phyloP scores from a whole-genome alignment of 92 coral and sea anemone genomes.

The Nematostella vectensis region DNA sequence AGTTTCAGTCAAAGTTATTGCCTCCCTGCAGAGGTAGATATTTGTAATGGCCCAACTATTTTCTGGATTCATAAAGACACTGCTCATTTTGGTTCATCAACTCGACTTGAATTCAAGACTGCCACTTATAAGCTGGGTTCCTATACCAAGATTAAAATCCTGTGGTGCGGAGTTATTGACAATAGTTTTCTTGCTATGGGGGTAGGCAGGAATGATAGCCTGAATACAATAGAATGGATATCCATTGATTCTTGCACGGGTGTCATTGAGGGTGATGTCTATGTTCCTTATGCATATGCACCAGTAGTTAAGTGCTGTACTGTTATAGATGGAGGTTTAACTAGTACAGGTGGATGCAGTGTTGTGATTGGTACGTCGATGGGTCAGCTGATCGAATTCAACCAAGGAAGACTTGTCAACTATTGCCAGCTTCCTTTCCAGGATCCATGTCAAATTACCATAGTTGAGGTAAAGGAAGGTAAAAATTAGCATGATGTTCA shows the following conservation, averaged over 20 bases:
- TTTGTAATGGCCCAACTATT: too few species aligned
- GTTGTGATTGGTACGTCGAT: constrained; percentile 43
- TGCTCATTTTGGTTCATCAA: too few species aligned
- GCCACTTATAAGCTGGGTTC: too few species aligned
- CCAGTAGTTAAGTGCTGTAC: constrained; percentile 25
- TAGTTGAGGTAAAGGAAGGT: constrained; percentile 48
- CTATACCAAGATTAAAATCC: not conserved
- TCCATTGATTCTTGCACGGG: not conserved
- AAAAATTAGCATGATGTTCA: too few species aligned
- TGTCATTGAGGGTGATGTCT: not conserved
- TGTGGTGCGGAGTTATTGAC: constrained; percentile 21
- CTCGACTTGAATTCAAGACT: too few species aligned
- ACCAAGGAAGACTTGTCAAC: constrained; percentile 41
- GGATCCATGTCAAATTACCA: constrained; percentile 37
- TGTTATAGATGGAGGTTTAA: constrained; percentile 10
- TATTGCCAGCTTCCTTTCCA: constrained; percentile 75
- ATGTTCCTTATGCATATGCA: constrained; percentile 28
- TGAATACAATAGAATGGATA: constrained; percentile 1
- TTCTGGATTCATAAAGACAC: too few species aligned
- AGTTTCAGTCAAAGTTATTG: too few species aligned
- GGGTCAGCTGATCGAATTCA: constrained; percentile 72
- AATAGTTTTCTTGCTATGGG: constrained; percentile 17
- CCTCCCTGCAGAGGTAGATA: too few species aligned
- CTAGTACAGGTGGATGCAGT: not conserved
- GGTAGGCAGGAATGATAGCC: not conserved